Conservation (phyloP, 2,113 vertebrate genomes). For the Tychaedon coryphoeus region DNA sequence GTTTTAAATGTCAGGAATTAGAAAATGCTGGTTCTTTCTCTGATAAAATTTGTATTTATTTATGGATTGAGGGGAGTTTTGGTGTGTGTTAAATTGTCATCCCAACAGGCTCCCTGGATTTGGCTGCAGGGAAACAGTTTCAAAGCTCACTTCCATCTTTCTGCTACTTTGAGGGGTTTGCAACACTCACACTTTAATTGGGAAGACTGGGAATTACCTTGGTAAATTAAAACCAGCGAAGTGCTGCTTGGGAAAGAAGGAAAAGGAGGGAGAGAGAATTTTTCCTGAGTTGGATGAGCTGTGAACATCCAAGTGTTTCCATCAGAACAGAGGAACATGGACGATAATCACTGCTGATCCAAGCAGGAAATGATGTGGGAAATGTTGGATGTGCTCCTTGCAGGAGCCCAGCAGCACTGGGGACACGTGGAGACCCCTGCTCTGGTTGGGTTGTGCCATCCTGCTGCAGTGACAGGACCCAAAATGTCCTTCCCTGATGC, state of each 20-base stretch:
- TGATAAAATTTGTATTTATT: neutral
- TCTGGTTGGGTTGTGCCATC: neutral
- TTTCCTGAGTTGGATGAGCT: neutral
- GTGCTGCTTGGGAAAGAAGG: neutral
- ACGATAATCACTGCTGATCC: neutral
- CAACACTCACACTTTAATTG: neutral
- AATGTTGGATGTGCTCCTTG: fast-evolving
- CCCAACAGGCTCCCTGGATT: neutral
- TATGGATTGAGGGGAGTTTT: neutral
- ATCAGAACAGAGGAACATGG: neutral
- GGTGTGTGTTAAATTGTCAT: neutral
- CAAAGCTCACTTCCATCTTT: neutral
- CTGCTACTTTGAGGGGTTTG: neutral
- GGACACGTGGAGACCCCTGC: neutral
- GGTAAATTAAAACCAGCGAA: neutral
- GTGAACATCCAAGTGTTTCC: neutral
- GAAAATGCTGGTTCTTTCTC: neutral
- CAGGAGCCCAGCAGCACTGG: neutral
- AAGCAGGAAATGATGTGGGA: fast-evolving
- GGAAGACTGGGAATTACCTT: neutral
- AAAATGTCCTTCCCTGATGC: neutral
- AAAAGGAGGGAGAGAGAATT: neutral
- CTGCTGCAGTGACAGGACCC: neutral
- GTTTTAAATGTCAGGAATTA: no score
- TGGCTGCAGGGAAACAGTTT: neutral